Base-by-base conservation (phyloP, 2,797 vertebrate species). In the Microchirus variegatus region DNA sequence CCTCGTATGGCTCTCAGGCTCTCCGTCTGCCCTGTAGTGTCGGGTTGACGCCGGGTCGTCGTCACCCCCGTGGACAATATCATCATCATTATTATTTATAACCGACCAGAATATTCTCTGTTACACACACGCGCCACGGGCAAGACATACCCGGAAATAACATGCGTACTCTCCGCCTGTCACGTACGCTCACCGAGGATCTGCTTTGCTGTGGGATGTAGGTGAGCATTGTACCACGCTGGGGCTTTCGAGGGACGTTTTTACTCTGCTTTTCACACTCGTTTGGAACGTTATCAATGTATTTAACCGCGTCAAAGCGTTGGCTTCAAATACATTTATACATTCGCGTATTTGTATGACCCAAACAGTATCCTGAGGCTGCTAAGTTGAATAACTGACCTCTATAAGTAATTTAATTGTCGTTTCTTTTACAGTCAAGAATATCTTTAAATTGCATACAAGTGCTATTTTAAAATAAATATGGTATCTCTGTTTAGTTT, bases 141-240 rank as follows among this genome's bases (percentile, higher is more conserved):
- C 75, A 44, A 78, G 84, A 87, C 82, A 61, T 83, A 82, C 84
- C 89, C 89, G 89, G 90, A 92, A 90, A 86, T 87, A 85, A 76
- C 81, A 82, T 73, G 81, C 77, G 83, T 83, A 90, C 87, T 70
- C 83, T 75, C 85, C 66, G 84, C 75, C 80, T 66, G 86, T 92
- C 89, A 88, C 89, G 90, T 91, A 90, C 81, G 78, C 87, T 84
- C 85, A 11, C 72, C 4, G 76, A 62, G 75, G 84, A 81, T 84
- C 70, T 81, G 58, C 79, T 49, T 61, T 12, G 70, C 75, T 72
- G 74, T 63, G 16, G 66, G 70, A 80, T 71, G 76, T 69, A 70
- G 82, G 86, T 86, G 75, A 88, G 81, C 62, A 17, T 9, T 16
- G 1, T 4, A 0, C 42, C 5, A 45, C 43, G 26, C 47, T 1